Percentiles rank a stretch among this genome's conserved stretches.
These are phyloP conservation scores for Pteronotus mesoamericanus DNA, from an alignment of 2,797 vertebrate species.

Conservation along the genomic window DNA sequence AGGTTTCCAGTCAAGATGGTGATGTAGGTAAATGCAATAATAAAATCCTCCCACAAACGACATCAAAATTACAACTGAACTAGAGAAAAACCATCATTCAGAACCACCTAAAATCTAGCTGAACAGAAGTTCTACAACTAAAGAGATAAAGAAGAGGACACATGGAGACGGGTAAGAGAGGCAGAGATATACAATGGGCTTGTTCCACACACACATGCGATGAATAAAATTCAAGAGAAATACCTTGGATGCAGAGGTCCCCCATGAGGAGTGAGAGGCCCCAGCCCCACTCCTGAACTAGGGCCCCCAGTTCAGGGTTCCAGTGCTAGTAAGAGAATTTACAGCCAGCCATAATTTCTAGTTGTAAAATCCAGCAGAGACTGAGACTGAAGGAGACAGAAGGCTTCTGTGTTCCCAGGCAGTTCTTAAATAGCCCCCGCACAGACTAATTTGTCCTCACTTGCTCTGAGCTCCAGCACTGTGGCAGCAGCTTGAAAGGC, in stretches of 20 bases:
- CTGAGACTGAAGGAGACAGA: background rate
- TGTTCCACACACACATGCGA: background rate
- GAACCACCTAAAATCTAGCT: background rate
- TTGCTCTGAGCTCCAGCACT: background rate
- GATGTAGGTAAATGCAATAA: background rate
- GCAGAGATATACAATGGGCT: background rate
- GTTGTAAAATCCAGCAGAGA: too few relatives aligned
- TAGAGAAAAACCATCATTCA: background rate
- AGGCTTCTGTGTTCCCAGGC: background rate
- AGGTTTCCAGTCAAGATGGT: background rate
- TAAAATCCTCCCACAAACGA: background rate
- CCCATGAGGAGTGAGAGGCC: background rate
- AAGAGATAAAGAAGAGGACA: background rate
- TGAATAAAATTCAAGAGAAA: background rate
- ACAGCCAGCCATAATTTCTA: too few relatives aligned
- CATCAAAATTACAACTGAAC: background rate
- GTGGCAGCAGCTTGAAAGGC: background rate
- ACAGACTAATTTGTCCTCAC: background rate
- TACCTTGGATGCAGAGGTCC: background rate
- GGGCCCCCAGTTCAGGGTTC: background rate
- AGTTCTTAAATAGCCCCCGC: background rate
- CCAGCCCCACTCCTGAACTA: background rate
- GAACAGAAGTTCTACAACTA: background rate
- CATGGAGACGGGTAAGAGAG: background rate
- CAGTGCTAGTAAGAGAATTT: background rate